Evolutionary conservation across 2,797 vertebrate species (phyloP).

Genomic region (Cichlasoma orientale): DNA sequence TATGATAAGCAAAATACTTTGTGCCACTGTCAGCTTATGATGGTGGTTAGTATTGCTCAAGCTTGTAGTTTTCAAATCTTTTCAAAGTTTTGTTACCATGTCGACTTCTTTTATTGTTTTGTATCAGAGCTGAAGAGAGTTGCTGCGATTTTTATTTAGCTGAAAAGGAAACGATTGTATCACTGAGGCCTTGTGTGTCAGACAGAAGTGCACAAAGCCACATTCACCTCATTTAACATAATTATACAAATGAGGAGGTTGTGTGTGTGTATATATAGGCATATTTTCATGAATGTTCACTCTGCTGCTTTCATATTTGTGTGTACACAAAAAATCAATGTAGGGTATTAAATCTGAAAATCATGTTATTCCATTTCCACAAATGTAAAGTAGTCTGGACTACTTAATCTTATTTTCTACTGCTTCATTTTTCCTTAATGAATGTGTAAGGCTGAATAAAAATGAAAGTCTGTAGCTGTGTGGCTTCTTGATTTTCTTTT

Average conservation of each 20-base stretch:
- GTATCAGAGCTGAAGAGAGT: not conserved
- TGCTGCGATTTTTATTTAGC: conserved; percentile 19
- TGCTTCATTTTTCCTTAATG: conserved; percentile 31
- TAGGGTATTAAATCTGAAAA: conserved; percentile 5
- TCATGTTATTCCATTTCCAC: not conserved
- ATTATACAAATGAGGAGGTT: not conserved
- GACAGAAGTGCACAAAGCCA: not conserved
- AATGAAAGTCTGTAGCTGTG: conserved; percentile 1
- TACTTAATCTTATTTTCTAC: conserved; percentile 59
- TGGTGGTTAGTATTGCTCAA: conserved; percentile 2
- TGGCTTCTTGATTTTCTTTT: not conserved
- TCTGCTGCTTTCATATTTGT: conserved; percentile 35
- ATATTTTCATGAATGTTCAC: conserved; percentile 14
- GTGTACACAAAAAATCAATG: not conserved
- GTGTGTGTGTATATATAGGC: conserved; percentile 43
- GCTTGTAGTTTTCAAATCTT: conserved; percentile 21
- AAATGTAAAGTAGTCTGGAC: conserved; percentile 32
- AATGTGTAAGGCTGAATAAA: conserved; percentile 57
- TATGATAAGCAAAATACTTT: not conserved
- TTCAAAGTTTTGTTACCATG: conserved; percentile 30
- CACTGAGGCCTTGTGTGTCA: conserved; percentile 13
- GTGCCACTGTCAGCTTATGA: not conserved
- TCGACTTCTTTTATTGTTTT: conserved; percentile 35
- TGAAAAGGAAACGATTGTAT: conserved; percentile 27
- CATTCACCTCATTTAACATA: conserved; percentile 1